Percentiles rank a stretch among this genome's conserved stretches.
phyloP scores from a whole-genome alignment of 2,888 invertebrate genomes.

The Dioctria rufipes region DNA sequence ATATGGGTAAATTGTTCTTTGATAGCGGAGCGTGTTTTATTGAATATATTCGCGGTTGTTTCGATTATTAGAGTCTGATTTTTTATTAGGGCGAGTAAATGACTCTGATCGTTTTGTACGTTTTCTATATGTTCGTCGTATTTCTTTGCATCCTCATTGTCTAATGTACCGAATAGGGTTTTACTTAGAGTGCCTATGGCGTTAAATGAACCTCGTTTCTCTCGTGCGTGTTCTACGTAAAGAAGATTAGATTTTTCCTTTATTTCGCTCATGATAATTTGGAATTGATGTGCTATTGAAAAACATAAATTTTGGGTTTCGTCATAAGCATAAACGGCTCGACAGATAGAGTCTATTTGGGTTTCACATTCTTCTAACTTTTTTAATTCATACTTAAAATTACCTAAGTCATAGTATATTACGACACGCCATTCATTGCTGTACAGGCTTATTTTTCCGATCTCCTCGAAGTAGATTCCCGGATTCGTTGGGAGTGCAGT shows the following conservation, averaged over 20 bases:
- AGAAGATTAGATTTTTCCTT: background rate
- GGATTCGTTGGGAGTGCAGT: background rate
- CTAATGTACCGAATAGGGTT: slow-evolving; percentile 34
- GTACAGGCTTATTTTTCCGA: slow-evolving; percentile 49
- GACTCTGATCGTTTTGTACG: slow-evolving; percentile 55
- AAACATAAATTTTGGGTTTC: no score
- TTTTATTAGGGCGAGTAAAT: slow-evolving; percentile 57
- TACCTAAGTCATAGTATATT: slow-evolving; percentile 33
- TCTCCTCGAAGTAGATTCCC: slow-evolving; percentile 56
- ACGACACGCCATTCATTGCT: slow-evolving; percentile 39
- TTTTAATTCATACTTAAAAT: slow-evolving; percentile 22
- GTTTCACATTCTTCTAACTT: background rate
- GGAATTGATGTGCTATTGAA: no score
- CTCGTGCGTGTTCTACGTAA: background rate
- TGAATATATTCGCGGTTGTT: slow-evolving; percentile 58
- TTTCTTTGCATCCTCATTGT: slow-evolving; percentile 54
- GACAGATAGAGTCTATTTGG: background rate
- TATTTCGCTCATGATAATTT: background rate
- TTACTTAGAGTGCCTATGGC: no score
- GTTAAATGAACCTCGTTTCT: slow-evolving; percentile 30
- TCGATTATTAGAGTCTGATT: slow-evolving; percentile 58
- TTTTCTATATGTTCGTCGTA: slow-evolving; percentile 57
- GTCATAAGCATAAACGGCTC: no score
- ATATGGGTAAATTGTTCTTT: background rate
- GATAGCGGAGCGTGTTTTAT: slow-evolving; percentile 41